Evolutionary conservation across 2,113 vertebrate genomes (phyloP), one percentile per base, ranked within the genome.

Genomic region (Albula glossodonta): DNA sequence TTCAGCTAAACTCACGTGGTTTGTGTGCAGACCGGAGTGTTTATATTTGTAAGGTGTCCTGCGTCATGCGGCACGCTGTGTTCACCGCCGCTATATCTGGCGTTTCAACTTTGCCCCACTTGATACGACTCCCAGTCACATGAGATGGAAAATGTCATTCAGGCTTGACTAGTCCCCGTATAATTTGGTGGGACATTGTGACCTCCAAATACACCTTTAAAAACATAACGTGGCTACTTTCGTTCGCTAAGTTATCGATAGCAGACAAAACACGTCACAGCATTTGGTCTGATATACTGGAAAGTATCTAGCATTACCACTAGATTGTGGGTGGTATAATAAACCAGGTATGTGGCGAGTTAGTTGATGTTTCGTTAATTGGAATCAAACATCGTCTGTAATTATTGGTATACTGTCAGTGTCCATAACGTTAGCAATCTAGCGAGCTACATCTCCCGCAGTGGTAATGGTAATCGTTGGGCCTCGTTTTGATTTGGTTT

Each of bases 91-190:
- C 95, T 95, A 94, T 94, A 94, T 95, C 91, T 93, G 94, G 92
- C 87, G 56, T n/a, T 51, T 95, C 93, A 96, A 94, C 95, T 96
- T 95, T 96, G 92, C 88, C 94, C 95, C 90, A 96, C 87, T 95
- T 95, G 85, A 89, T 90, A 84, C 87, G 85, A 81, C 86, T 89
- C 88, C 31, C 84, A 91, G 93, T 95, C 93, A 94, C 89, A 88
- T 94, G 95, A 93, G 93, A 93, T 94, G 94, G 95, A 95, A 96
- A 96, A 94, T 93, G 90, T 91, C 91, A 93, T 89, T 88, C 86
- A 89, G 83, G 87, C 86, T 78, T 93, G 83, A 87, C 87, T 86
- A 56, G 86, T 85, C 51, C 51, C 15, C 25, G 19, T 51, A 81
- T 50, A 51, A 51, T 1, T 41, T 41, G 31, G 4, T 15, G 22